These are phyloP conservation scores for Plotosus lineatus DNA, from an alignment of 2,113 vertebrate species.

Conservation along the genomic window DNA sequence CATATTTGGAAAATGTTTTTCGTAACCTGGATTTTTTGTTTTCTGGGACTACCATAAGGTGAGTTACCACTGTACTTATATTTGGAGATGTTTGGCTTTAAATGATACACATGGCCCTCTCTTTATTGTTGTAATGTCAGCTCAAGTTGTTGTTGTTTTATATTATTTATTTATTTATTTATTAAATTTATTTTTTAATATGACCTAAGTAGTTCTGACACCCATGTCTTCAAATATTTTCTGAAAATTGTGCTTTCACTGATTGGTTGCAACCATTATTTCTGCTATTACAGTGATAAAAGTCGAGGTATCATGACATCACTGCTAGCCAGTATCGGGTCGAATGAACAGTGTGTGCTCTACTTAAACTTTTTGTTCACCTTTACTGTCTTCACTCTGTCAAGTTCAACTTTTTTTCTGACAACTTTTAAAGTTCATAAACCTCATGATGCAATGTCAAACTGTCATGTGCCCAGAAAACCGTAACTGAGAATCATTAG, in stretches of 20 bases:
- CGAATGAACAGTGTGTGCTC: not conserved
- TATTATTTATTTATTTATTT: not conserved
- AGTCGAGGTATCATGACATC: not conserved
- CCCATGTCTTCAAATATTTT: not conserved
- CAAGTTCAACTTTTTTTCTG: not conserved
- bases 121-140: not conserved
- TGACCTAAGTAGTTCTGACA: too few species aligned
- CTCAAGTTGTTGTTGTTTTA: not conserved
- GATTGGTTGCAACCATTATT: not conserved
- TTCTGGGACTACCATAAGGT: too few species aligned
- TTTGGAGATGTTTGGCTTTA: too few species aligned
- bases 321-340: not conserved
- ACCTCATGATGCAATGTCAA: conserved; percentile 1
- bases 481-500: conserved; percentile 13
- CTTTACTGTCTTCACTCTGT: conserved; percentile 5
- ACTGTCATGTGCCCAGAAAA: conserved; percentile 16
- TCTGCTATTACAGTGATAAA: not conserved
- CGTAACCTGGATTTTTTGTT: too few species aligned
- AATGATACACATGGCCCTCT: too few species aligned
- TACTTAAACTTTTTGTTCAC: not conserved
- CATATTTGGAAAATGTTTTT: too few species aligned
- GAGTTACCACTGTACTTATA: too few species aligned
- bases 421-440: conserved; percentile 6
- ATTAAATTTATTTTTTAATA: too few species aligned
- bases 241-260: not conserved